Evolutionary conservation across 2,113 vertebrate species (phyloP).

Genomic region (Macquaria australasica): DNA sequence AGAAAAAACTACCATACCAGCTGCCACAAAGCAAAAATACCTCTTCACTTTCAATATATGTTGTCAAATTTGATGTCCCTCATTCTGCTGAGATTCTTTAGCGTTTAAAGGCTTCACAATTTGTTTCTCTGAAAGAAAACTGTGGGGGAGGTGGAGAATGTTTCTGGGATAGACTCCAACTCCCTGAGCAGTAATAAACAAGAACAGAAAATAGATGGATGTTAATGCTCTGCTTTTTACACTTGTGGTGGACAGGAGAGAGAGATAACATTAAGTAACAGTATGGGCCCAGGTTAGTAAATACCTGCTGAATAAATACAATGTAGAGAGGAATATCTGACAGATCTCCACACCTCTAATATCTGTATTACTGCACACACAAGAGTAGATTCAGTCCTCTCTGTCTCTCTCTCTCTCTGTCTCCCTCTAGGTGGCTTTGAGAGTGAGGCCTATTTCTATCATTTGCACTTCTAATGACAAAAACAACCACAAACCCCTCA

Average conservation of each 20-base stretch:
- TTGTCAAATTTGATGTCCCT: background rate
- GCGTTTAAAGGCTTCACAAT: background rate
- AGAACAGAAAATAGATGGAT: slow-evolving; percentile 11
- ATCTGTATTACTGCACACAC: slow-evolving; percentile 1
- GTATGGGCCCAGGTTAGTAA: background rate
- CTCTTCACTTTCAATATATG: background rate
- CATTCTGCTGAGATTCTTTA: background rate
- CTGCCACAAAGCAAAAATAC: background rate
- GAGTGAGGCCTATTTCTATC: background rate
- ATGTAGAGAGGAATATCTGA: background rate
- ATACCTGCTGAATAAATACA: background rate
- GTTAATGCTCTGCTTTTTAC: background rate
- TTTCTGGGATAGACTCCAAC: slow-evolving; percentile 26
- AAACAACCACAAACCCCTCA: background rate
- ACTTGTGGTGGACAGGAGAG: background rate
- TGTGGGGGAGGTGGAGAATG: slow-evolving; percentile 21
- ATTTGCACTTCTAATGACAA: background rate
- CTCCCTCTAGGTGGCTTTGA: background rate
- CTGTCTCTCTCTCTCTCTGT: too few species aligned
- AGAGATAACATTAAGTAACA: background rate
- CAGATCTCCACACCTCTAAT: background rate
- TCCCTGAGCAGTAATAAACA: background rate
- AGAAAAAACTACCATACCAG: background rate
- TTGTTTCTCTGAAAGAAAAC: background rate
- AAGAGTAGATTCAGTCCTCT: background rate